phyloP scores from a whole-genome alignment of 2,113 vertebrate genomes.

The Electrona antarctica region DNA sequence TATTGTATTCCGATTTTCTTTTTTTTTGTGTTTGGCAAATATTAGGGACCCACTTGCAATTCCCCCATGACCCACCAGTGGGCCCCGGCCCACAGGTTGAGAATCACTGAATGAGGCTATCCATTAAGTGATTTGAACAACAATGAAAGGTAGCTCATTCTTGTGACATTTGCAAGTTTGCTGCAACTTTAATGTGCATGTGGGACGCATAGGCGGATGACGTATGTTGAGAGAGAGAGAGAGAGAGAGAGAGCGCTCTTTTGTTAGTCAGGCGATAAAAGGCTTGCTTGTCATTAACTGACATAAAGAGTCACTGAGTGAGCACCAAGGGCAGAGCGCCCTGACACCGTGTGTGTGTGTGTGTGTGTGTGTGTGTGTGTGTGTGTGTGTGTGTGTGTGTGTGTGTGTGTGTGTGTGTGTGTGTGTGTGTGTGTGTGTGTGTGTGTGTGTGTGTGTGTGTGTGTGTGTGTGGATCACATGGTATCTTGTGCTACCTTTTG shows the following conservation, averaged over 20 bases:
- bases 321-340: slow-evolving; percentile 73
- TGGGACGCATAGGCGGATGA: not conserved
- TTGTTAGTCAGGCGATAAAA: slow-evolving; percentile 65
- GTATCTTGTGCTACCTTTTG: not conserved
- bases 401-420: slow-evolving; percentile 17
- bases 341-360: slow-evolving; percentile 60
- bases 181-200: not conserved
- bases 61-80: too few species aligned
- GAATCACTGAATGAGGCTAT: too few species aligned
- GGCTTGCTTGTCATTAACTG: slow-evolving; percentile 67
- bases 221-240: not conserved
- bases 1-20: too few species aligned
- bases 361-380: slow-evolving; percentile 2
- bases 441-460: slow-evolving; percentile 31
- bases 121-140: too few species aligned
- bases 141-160: not conserved
- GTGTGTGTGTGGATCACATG: slow-evolving; percentile 15
- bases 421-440: slow-evolving; percentile 30
- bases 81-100: too few species aligned
- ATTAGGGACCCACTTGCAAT: too few species aligned
- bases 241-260: slow-evolving; percentile 26
- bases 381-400: slow-evolving; percentile 27
- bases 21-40: too few species aligned
- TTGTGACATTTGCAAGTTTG: not conserved
- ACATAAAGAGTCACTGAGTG: slow-evolving; percentile 66